Percentiles rank a stretch among this genome's conserved stretches.
Evolutionary conservation across 2,797 vertebrate genomes (phyloP).

Genomic region (Pipistrellus pygmaeus): DNA sequence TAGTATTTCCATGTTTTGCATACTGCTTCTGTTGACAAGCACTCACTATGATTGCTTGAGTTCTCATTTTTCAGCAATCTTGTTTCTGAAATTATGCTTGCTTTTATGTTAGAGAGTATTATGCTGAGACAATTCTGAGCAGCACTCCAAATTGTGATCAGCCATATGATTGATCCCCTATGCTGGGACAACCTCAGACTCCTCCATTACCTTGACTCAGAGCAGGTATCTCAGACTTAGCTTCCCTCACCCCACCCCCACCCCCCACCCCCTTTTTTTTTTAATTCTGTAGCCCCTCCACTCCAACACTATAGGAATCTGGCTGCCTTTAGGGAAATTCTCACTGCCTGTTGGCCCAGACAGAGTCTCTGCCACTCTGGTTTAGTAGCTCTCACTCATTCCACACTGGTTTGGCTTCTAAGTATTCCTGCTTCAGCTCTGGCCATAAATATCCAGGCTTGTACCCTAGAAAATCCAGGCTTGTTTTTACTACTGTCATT

Average conservation of each 20-base stretch:
- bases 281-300: background rate
- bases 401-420: background rate
- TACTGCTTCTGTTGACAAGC: background rate
- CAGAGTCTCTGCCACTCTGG: background rate
- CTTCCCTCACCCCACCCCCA: background rate
- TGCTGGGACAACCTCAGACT: background rate
- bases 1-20: background rate
- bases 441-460: background rate
- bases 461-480: background rate
- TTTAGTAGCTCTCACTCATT: background rate
- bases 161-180: background rate
- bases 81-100: background rate
- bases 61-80: background rate
- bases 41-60: background rate
- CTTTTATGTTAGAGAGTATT: background rate
- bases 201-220: background rate
- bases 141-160: background rate
- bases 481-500: conserved; percentile 36
- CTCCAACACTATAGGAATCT: background rate
- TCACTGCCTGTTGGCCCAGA: background rate
- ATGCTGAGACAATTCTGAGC: background rate
- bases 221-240: background rate
- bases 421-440: background rate
- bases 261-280: background rate
- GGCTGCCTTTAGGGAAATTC: conserved; percentile 34